Evolutionary conservation across 1,140 invertebrate species (phyloP), one percentile per base, ranked within the genome.

Genomic region (Babylonia areolata): DNA sequence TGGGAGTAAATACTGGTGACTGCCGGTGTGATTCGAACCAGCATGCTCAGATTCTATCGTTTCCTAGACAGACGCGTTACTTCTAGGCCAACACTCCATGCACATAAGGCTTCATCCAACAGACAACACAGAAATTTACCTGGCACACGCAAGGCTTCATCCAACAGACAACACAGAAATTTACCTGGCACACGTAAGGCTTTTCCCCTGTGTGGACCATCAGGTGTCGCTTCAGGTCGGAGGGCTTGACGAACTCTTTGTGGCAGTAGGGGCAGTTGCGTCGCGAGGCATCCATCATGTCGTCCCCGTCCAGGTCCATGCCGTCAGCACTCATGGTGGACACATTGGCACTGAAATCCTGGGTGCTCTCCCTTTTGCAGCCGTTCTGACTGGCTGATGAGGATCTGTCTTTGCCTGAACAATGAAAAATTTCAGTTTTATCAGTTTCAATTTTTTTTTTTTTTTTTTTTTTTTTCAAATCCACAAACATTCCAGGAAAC

Each of bases 141-240:
- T 51, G 46, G 46, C 46, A 51, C 46, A 51, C 46, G 20, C 20
- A 20, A 51, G 46, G 9, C 20, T 51, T 51, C 20, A 11, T 51
- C n/a, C n/a, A n/a, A n/a, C n/a, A n/a, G n/a, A n/a, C n/a, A n/a
- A n/a, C n/a, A n/a, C 46, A 51, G 58, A 6, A 51, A 23, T 23
- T 64, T 85, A 93, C 92, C 87, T 91, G 85, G 89, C 92, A 93
- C 84, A 88, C 90, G 73, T 90, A 92, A 23, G 94, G 94, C 39
- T 90, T 91, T 77, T 93, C 91, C 33, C 93, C 93, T 28, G 93
- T 93, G 84, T 94, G 94, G 37, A 93, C 90, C 89, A 94, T 91
- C 86, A 93, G 90, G 86, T 94, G 94, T 2, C 94, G 89, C 82
- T 92, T 92, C 40, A 94, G 86, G 86, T 94, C 92, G 84, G 91